Base-by-base conservation (phyloP, 2,113 vertebrate genomes). In the Serinus canaria region DNA sequence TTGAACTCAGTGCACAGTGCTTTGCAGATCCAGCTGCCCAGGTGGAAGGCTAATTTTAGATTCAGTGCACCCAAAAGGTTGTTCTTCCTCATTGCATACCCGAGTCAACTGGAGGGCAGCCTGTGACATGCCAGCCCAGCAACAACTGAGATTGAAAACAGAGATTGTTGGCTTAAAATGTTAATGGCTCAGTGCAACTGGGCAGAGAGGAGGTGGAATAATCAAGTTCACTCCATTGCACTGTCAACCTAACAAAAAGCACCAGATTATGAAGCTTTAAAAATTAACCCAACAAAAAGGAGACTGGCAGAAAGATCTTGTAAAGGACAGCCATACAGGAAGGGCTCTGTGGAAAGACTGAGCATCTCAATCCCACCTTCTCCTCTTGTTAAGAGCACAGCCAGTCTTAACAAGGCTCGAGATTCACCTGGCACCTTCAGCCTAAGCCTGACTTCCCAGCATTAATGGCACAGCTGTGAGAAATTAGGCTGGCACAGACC, bases 101-200 rank as follows among this genome's bases (percentile, higher is more conserved):
- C 17, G 13, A 87, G 89, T 80, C 94, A 89, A 59, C 3, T 15
- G 13, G 49, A 92, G 90, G 88, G 81, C 87, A 95, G 15, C 16
- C 44, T 46, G 23, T 88, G 79, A 90, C 13, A 4, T 60, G 37
- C 30, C 56, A 41, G 69, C 58, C 39, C 4, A 90, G 92, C 62
- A 92, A 85, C 75, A 89, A 85, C 66, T 94, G 39, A 94, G 95
- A 96, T 94, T 46, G 68, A 30, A 94, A 85, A 46, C 35, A 41
- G 35, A 96, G 96, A 96, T 92, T 95, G 68, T 78, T 92, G 77
- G 46, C 47, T 83, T 83, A 75, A 94, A 94, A 79, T 8, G 64
- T 92, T 92, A 82, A 90, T 80, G 3, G 5, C 86, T 56, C 74
- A 20, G 70, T 59, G 86, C 50, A 91, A 56, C 66, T 58, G 68